Evolutionary conservation across 2,797 vertebrate species (phyloP).

Genomic region (Cygnus olor): DNA sequence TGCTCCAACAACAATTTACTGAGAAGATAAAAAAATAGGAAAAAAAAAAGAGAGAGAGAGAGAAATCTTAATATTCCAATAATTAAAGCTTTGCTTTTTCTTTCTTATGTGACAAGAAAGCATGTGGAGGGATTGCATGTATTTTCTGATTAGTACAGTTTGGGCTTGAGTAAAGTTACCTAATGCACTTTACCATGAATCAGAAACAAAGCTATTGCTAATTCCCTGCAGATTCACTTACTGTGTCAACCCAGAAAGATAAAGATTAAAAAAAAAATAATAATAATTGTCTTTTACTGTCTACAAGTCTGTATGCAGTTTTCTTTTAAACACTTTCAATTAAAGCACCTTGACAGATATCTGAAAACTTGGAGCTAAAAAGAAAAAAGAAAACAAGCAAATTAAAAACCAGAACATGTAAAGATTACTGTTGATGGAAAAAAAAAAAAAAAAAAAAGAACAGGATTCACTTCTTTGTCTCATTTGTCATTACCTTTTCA

Average conservation of each 20-base stretch:
- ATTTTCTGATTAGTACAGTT: background rate
- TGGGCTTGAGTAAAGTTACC: background rate
- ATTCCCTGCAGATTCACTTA: conserved; percentile 48
- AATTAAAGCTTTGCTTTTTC: background rate
- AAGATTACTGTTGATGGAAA: background rate
- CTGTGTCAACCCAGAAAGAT: conserved; percentile 43
- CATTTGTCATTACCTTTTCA: conserved; percentile 22
- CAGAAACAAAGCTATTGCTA: conserved; percentile 41
- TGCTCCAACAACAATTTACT: background rate
- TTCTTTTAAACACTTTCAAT: conserved; percentile 47
- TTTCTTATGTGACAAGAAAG: background rate
- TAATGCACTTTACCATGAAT: conserved; percentile 36
- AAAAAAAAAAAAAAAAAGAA: background rate
- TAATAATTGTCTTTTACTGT: conserved; percentile 35
- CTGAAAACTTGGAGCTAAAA: conserved; percentile 38
- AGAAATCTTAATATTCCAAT: background rate
- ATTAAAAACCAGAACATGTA: background rate
- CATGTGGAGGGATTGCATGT: background rate
- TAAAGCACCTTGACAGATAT: conserved; percentile 43
- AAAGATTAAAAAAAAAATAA: conserved; percentile 21
- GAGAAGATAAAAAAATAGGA: background rate
- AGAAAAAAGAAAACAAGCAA: background rate
- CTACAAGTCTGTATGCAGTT: background rate
- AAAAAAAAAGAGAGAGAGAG: too few relatives aligned
- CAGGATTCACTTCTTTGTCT: background rate